Evolutionary conservation across 2,888 invertebrate species (phyloP), one percentile per base, ranked within the genome.

Genomic region (Acleris emargana): DNA sequence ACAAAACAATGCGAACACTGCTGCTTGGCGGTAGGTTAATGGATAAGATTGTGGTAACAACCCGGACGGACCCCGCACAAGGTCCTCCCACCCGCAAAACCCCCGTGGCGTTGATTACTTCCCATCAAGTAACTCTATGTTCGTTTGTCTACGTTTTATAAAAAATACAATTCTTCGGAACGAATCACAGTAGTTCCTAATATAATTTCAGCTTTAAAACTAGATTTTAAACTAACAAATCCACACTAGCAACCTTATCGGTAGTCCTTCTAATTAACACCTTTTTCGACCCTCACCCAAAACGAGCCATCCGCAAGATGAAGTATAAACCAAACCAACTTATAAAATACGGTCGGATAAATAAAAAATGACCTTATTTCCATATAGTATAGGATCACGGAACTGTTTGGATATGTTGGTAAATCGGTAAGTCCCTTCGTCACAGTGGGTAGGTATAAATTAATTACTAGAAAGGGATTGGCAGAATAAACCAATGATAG

Each of bases 251-350:
- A 59, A 47, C 22, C 54, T 64, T 60, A 64, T 64, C 64, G 55
- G 55, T 13, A 18, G 50, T 50, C 42, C 47, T 43, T 28, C 54
- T 64, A 60, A 64, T 64, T 64, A 60, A 64, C 64, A 64, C 64
- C 64, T 64, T 64, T 64, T 64, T 64, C 59, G 54, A 64, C 64
- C 64, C 59, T 59, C 13, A 50, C 42, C 54, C 64, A 20, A 47
- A 60, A 43, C 54, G 54, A 50, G 20, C 54, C 53, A 54, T 42
- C 64, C 64, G 54, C 59, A 59, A 64, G 54, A 64, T 59, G 54
- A 54, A 64, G 64, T 54, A 59, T 59, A 59, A 59, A 59, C 59
- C 54, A n/a, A 7, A 7, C 58, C 49, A 43, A 64, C 49, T 50
- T 54, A 60, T 32, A n/a, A n/a, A 50, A 49, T 20, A 18, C 45